phyloP scores from a whole-genome alignment of 2,888 invertebrate species.

The Hydriomena furcata region DNA sequence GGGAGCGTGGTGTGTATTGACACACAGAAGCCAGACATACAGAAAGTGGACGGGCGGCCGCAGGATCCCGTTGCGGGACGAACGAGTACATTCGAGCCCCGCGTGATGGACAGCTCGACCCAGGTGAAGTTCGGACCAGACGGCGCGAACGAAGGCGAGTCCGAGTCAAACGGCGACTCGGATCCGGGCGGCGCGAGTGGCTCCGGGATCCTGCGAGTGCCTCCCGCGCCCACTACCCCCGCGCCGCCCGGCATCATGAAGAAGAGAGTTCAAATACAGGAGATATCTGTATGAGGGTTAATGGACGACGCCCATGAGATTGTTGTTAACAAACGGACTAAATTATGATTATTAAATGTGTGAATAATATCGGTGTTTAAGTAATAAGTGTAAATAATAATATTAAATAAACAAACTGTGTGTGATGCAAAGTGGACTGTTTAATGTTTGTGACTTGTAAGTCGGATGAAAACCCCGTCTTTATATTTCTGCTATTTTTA shows the following conservation, averaged over 20 bases:
- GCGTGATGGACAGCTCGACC: conserved; percentile 78
- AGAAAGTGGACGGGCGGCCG: conserved; percentile 68
- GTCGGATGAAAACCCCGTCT: conserved; percentile 48
- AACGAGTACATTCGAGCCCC: conserved; percentile 78
- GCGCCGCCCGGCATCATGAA: conserved; percentile 91
- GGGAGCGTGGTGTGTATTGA: conserved; percentile 80
- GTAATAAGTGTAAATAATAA: conserved; percentile 47
- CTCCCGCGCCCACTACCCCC: conserved; percentile 73
- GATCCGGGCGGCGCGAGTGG: conserved; percentile 71
- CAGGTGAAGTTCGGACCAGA: conserved; percentile 78
- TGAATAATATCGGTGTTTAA: conserved; percentile 34
- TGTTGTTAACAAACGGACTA: conserved; percentile 75
- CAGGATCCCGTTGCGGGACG: conserved; percentile 65
- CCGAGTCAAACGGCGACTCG: conserved; percentile 69
- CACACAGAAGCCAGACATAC: conserved; percentile 79
- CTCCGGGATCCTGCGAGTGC: conserved; percentile 77
- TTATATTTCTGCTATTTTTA: conserved; percentile 48
- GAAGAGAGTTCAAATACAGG: conserved; percentile 96
- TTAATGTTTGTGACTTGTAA: conserved; percentile 45
- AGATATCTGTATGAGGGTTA: conserved; percentile 92
- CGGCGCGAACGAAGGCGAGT: conserved; percentile 66
- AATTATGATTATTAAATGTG: conserved; percentile 60
- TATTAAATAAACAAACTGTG: conserved; percentile 32
- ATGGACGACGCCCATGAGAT: conserved; percentile 68
- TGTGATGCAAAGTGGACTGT: conserved; percentile 42